phyloP scores from a whole-genome alignment of 2,888 invertebrate species.

The Criorhina ranunculi region DNA sequence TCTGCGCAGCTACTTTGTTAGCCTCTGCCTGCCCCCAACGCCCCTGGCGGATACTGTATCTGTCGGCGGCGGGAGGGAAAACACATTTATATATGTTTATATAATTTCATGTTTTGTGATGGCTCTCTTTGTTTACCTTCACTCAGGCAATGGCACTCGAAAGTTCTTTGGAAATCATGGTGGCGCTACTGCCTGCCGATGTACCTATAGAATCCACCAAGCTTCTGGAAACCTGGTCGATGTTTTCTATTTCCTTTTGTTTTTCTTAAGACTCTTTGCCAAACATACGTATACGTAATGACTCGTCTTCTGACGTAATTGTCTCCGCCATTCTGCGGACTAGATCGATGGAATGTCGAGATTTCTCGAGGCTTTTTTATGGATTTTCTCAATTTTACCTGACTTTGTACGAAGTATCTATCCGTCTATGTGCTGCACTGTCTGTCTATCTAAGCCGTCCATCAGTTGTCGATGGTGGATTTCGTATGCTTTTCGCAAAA shows the following conservation, averaged over 20 bases:
- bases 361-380: constrained; percentile 40
- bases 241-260: constrained; percentile 49
- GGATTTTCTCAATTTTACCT: constrained; percentile 27
- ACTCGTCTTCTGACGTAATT: constrained; percentile 69
- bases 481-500: constrained; percentile 44
- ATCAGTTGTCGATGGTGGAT: constrained; percentile 59
- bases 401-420: constrained; percentile 42
- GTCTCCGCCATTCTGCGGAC: constrained; percentile 34
- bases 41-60: constrained; percentile 23
- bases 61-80: constrained; percentile 40
- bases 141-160: constrained; percentile 65
- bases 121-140: constrained; percentile 65
- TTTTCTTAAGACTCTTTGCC: constrained; percentile 27
- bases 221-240: constrained; percentile 58
- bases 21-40: constrained; percentile 3
- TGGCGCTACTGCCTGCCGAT: constrained; percentile 19
- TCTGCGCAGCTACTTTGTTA: constrained; percentile 54
- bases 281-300: constrained; percentile 56
- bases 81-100: constrained; percentile 55
- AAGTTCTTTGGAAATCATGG: constrained; percentile 62
- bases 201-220: constrained; percentile 30
- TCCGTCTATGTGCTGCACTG: constrained; percentile 40
- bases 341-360: constrained; percentile 41
- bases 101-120: constrained; percentile 69
- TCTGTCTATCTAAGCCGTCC: constrained; percentile 56